A percentile compares a stretch with the other conserved stretches of the same genome.
Evolutionary conservation across 1,140 invertebrate species (phyloP).

Genomic region (Hylyphantes graminicola): DNA sequence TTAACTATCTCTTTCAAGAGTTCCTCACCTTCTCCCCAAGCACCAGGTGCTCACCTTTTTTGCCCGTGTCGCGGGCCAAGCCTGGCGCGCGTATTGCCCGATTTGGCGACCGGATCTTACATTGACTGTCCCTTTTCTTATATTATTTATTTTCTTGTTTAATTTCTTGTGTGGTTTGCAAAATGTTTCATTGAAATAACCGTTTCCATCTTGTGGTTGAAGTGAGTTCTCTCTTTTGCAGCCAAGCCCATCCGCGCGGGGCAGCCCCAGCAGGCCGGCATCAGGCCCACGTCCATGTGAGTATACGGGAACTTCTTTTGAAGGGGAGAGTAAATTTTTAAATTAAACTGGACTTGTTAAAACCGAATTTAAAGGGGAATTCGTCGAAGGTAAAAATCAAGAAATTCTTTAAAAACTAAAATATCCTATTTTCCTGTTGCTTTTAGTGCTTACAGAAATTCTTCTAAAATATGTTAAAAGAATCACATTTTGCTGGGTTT

Average conservation of each 20-base stretch:
- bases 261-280: constrained; percentile 50
- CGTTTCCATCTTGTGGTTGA: background rate
- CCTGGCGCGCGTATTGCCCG: no score
- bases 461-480: no score
- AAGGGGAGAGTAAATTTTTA: background rate
- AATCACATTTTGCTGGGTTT: no score
- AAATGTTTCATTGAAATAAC: background rate
- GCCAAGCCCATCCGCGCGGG: constrained; percentile 64
- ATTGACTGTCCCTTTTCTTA: background rate
- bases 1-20: no score
- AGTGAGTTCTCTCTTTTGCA: constrained; percentile 16
- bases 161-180: background rate
- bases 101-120: no score
- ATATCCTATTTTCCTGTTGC: background rate
- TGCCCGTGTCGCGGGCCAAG: no score
- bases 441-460: background rate
- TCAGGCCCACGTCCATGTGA: constrained; percentile 26
- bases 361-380: background rate
- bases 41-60: no score
- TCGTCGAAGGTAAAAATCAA: background rate
- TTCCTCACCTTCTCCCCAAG: no score
- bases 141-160: background rate
- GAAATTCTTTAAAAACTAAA: no score
- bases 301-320: background rate
- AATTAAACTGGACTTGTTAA: no score